Percentiles rank a stretch among this genome's conserved stretches.
phyloP scores from a whole-genome alignment of 2,113 vertebrate genomes.

The Anhinga anhinga region DNA sequence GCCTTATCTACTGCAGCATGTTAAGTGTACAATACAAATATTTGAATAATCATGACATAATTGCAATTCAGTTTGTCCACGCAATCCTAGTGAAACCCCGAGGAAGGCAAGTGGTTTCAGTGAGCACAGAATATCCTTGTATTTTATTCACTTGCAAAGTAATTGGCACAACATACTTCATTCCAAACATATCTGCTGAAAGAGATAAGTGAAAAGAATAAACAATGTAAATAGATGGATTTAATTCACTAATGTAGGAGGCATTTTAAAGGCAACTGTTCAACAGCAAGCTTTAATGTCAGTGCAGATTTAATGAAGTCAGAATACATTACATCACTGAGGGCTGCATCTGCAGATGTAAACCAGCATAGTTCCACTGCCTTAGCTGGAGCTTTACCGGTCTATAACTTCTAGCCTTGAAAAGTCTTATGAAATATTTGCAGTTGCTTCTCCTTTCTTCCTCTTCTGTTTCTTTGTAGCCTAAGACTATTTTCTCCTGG shows the following conservation, averaged over 20 bases:
- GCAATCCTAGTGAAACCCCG: neutral
- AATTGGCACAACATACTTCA: slow-evolving; percentile 4
- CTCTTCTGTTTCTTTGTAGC: neutral
- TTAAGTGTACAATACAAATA: slow-evolving; percentile 3
- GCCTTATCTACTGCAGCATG: neutral
- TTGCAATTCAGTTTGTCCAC: neutral
- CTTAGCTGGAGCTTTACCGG: neutral
- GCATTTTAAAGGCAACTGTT: slow-evolving; percentile 38
- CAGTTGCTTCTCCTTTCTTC: neutral
- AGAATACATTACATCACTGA: neutral
- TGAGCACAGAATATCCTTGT: slow-evolving; percentile 12
- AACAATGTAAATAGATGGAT: slow-evolving; percentile 31
- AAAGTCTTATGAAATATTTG: neutral
- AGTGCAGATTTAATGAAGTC: slow-evolving; percentile 24
- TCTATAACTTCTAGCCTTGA: neutral
- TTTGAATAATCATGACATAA: slow-evolving; percentile 22
- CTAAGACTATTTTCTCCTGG: neutral
- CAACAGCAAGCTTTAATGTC: neutral
- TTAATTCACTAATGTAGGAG: slow-evolving; percentile 35
- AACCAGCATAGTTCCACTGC: neutral
- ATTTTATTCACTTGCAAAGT: slow-evolving; percentile 28
- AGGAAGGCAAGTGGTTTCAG: slow-evolving; percentile 15
- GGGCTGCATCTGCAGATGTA: neutral
- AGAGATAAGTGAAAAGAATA: slow-evolving; percentile 15
- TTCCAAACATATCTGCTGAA: slow-evolving; percentile 36